Evolutionary conservation across 2,888 invertebrate genomes (phyloP).

Genomic region (Stenchaetothrips biformis): DNA sequence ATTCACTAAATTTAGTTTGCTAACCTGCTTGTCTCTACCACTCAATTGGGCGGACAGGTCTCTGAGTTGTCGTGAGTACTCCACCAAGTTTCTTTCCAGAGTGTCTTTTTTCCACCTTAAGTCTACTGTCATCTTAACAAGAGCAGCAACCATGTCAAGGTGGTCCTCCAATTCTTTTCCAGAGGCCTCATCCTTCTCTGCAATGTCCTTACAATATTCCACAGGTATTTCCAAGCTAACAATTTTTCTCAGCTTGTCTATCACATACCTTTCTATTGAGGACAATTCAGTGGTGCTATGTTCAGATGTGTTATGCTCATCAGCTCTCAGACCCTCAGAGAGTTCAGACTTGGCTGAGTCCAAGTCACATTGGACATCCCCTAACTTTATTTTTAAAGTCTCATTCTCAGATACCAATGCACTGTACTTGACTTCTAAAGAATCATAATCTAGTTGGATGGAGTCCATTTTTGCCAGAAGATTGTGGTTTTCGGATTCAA

Average conservation of each 20-base stretch:
- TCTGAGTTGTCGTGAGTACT: constrained; percentile 42
- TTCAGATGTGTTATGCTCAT: constrained; percentile 6
- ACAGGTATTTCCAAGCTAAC: constrained; percentile 34
- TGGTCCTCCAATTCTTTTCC: background rate
- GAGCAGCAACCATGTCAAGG: constrained; percentile 7
- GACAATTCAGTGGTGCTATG: background rate
- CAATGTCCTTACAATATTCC: constrained; percentile 27
- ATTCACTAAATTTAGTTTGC: background rate
- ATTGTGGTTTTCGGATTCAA: background rate
- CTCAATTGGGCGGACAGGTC: background rate
- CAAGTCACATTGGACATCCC: background rate
- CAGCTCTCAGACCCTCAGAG: background rate
- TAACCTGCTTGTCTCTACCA: background rate
- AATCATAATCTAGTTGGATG: background rate
- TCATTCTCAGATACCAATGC: background rate
- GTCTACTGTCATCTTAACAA: constrained; percentile 37
- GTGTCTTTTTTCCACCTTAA: constrained; percentile 45
- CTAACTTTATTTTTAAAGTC: background rate
- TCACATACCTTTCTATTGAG: background rate
- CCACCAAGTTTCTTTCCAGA: constrained; percentile 45
- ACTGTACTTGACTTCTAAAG: background rate
- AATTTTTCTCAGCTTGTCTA: constrained; percentile 31
- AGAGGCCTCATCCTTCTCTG: background rate
- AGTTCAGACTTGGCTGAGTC: background rate
- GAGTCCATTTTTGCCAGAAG: background rate